A percentile compares a stretch with the other conserved stretches of the same genome.
phyloP scores from a whole-genome alignment of 1,140 invertebrate genomes.

The Musca domestica region DNA sequence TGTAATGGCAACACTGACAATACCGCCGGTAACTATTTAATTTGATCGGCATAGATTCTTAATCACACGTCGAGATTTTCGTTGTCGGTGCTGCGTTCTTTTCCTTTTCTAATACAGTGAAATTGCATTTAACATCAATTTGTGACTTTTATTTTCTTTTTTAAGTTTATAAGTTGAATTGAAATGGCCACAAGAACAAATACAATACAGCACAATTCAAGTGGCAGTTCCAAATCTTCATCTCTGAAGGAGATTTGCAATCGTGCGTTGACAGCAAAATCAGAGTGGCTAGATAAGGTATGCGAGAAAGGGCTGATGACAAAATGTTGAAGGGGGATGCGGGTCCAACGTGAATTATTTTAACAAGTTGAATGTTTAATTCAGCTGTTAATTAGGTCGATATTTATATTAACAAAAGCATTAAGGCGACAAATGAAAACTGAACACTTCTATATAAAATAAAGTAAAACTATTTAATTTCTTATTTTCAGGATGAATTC shows the following conservation, averaged over 20 bases:
- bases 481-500: conserved; percentile 85
- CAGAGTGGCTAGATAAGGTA: conserved; percentile 85
- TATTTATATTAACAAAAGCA: not conserved
- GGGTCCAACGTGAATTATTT: not conserved
- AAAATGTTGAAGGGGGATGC: too few species aligned
- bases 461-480: not conserved
- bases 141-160: not conserved
- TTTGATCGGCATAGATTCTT: too few species aligned
- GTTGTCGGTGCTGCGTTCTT: not conserved
- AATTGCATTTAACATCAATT: conserved; percentile 16
- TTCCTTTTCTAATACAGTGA: not conserved
- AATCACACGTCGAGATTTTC: conserved; percentile 12
- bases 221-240: conserved; percentile 47
- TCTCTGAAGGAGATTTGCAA: conserved; percentile 61
- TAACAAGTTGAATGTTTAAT: not conserved
- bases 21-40: too few species aligned
- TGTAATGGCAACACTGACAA: too few species aligned
- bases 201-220: conserved; percentile 35
- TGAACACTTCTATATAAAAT: too few species aligned
- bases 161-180: conserved; percentile 14
- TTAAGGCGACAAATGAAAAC: too few species aligned
- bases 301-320: too few species aligned
- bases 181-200: conserved; percentile 15
- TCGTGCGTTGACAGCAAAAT: conserved; percentile 69
- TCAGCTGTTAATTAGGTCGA: not conserved